Percentiles rank a stretch among this genome's conserved stretches.
Conservation (phyloP, 1,140 invertebrate genomes). For the Archivesica marissinica region DNA sequence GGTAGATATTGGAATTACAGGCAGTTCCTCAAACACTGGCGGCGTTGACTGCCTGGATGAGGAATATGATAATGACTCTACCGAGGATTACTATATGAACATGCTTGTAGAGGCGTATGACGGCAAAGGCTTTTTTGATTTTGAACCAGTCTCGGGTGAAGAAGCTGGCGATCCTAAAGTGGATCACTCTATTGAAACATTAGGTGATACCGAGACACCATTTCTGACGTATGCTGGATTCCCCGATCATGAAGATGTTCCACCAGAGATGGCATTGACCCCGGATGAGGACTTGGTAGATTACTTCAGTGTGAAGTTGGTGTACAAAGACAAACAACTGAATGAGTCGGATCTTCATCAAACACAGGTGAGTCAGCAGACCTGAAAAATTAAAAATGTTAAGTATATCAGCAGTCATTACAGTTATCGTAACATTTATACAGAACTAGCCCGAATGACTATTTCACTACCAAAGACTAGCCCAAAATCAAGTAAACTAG, state of each 20-base stretch:
- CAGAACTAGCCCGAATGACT: no score
- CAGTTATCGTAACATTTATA: no score
- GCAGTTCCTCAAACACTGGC: not conserved
- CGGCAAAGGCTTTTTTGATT: not conserved
- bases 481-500: no score
- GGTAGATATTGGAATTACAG: constrained; percentile 4
- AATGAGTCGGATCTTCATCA: not conserved
- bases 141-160: not conserved
- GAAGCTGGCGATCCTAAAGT: not conserved
- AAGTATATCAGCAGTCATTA: no score
- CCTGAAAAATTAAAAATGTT: no score
- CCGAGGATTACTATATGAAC: constrained; percentile 4
- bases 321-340: constrained; percentile 41
- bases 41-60: not conserved
- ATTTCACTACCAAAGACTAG: no score
- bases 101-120: constrained; percentile 21
- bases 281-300: constrained; percentile 12
- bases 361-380: constrained; percentile 30
- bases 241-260: constrained; percentile 5
- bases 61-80: constrained; percentile 29
- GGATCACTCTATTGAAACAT: not conserved
- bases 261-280: not conserved
- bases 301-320: constrained; percentile 57
- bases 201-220: not conserved
- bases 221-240: constrained; percentile 35